A percentile compares a stretch with the other conserved stretches of the same genome.
Conservation (phyloP, 2,113 vertebrate species). For the Halcyon senegalensis region DNA sequence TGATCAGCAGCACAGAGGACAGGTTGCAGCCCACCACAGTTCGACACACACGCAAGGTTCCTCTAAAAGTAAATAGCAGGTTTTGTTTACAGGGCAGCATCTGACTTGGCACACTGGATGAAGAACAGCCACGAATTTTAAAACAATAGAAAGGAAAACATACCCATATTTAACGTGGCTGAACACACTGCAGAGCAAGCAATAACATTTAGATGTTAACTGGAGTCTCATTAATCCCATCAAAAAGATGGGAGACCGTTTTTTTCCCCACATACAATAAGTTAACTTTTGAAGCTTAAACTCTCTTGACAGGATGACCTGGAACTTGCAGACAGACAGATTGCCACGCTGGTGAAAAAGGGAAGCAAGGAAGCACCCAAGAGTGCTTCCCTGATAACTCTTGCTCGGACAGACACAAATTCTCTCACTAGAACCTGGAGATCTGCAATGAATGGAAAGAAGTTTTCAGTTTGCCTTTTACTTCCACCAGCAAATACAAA, state of each 20-base stretch:
- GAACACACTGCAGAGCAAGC: neutral
- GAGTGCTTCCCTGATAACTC: neutral
- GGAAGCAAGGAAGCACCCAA: neutral
- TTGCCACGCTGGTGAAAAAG: neutral
- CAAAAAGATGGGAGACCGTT: neutral
- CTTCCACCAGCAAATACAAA: neutral
- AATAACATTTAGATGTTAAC: neutral
- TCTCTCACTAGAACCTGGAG: neutral
- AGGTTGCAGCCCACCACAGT: neutral
- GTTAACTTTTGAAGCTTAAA: neutral
- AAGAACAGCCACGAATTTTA: neutral
- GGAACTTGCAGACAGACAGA: neutral
- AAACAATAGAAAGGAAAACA: slow-evolving; percentile 16
- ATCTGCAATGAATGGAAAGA: neutral
- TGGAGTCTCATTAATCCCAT: neutral
- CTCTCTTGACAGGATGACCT: accelerated
- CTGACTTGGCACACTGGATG: neutral
- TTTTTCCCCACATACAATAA: neutral
- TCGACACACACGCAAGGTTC: neutral
- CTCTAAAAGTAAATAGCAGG: neutral
- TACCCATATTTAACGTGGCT: neutral
- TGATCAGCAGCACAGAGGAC: neutral
- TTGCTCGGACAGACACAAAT: neutral
- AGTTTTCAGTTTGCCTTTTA: neutral
- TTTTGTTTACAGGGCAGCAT: neutral